Percentiles rank a stretch among this genome's conserved stretches.
phyloP scores from a whole-genome alignment of 2,888 invertebrate genomes.

The Platycheirus rosarum region DNA sequence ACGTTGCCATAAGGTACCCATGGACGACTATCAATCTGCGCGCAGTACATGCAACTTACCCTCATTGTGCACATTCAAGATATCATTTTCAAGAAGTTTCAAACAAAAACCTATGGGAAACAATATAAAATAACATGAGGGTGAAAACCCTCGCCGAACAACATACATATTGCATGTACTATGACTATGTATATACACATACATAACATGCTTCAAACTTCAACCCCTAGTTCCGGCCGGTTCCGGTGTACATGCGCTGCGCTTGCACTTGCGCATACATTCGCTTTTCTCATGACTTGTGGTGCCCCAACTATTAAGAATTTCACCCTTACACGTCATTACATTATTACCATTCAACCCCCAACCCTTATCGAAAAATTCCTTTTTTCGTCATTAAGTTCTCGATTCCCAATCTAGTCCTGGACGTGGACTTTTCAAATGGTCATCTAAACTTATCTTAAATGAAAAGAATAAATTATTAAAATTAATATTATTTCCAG shows the following conservation, averaged over 20 bases:
- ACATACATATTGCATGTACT: not conserved
- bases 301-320: slow-evolving; percentile 23
- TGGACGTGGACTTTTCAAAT: too few species aligned
- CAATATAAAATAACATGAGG: slow-evolving; percentile 20
- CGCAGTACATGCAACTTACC: slow-evolving; percentile 3
- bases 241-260: slow-evolving; percentile 28
- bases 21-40: slow-evolving; percentile 18
- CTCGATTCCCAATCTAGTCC: too few species aligned
- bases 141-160: slow-evolving; percentile 15
- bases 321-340: not conserved
- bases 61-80: slow-evolving; percentile 17
- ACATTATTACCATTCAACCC: slow-evolving; percentile 1
- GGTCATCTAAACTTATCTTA: slow-evolving; percentile 3
- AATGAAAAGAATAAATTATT: too few species aligned
- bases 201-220: slow-evolving; percentile 12
- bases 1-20: not conserved
- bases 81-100: slow-evolving; percentile 34
- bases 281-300: not conserved
- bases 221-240: slow-evolving; percentile 34
- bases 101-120: slow-evolving; percentile 8
- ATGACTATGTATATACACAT: not conserved
- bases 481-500: too few species aligned
- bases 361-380: slow-evolving; percentile 12
- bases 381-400: too few species aligned
- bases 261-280: slow-evolving; percentile 18